Conservation (phyloP, 2,888 invertebrate species). For the Ariolimax columbianus region DNA sequence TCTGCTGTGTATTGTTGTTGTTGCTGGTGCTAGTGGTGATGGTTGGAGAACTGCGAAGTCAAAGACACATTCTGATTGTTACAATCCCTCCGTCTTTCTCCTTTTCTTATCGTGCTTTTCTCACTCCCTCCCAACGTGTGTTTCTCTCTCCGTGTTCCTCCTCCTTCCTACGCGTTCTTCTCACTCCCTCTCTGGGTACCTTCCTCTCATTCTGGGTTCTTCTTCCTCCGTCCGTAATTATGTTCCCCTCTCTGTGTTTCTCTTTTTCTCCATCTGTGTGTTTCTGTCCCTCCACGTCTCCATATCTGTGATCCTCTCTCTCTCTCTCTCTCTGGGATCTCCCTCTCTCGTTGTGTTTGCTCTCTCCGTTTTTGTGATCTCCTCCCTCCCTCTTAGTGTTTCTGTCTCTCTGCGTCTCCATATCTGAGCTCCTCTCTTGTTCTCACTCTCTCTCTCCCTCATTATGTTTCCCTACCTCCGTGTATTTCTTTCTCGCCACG, state of each 20-base stretch:
- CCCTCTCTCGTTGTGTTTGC: background rate
- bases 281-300: background rate
- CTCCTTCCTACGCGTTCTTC: background rate
- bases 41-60: too few species aligned
- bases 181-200: background rate
- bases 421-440: too few species aligned
- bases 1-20: too few species aligned
- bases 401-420: too few species aligned
- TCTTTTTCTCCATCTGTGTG: background rate
- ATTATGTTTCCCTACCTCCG: background rate
- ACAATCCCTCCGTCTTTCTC: background rate
- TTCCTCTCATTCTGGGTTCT: background rate
- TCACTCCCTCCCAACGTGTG: background rate
- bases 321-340: background rate
- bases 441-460: background rate
- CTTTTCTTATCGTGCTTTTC: background rate
- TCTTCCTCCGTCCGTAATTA: background rate
- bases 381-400: background rate
- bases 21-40: too few species aligned
- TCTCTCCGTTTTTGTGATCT: background rate
- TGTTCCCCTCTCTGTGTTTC: background rate
- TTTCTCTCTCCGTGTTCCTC: background rate
- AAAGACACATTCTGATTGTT: too few species aligned
- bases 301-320: conserved; percentile 12
- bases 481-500: conserved; percentile 7